Conservation (phyloP, 2,113 vertebrate genomes). For the Capreolus pygargus region DNA sequence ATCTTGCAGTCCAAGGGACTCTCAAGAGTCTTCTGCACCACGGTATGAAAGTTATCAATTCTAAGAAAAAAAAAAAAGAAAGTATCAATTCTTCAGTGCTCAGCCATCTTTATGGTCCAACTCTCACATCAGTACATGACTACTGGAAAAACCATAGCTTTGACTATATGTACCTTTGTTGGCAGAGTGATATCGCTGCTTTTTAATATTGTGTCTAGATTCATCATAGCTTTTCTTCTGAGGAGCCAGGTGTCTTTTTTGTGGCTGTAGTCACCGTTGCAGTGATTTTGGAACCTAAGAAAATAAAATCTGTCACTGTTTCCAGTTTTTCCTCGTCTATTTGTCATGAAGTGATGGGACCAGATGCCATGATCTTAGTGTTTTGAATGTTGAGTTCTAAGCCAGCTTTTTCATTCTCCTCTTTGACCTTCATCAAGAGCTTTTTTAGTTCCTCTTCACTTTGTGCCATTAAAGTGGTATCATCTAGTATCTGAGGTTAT, state of each 20-base stretch:
- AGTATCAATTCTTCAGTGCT: not conserved
- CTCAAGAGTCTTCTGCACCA: not conserved
- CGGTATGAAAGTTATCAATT: accelerated
- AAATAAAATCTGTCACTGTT: not conserved
- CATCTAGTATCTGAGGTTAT: not conserved
- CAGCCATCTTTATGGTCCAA: not conserved
- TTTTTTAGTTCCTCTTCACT: not conserved
- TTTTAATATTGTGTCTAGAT: not conserved
- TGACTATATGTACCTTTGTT: not conserved
- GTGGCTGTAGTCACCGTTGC: not conserved
- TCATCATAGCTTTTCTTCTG: not conserved
- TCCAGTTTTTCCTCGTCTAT: not conserved
- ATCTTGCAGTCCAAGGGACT: not conserved
- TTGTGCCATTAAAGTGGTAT: not conserved
- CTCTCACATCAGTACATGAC: not conserved
- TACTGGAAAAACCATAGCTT: not conserved
- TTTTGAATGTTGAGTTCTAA: not conserved
- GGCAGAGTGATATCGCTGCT: not conserved
- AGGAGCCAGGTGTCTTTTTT: not conserved
- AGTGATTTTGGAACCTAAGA: not conserved
- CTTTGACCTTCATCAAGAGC: not conserved
- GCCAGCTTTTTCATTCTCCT: not conserved
- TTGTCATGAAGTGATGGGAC: not conserved
- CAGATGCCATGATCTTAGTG: not conserved
- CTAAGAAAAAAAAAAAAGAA: not conserved